A percentile compares a stretch with the other conserved stretches of the same genome.
Conservation (phyloP, 2,797 vertebrate species). For the Sebastes variabilis region DNA sequence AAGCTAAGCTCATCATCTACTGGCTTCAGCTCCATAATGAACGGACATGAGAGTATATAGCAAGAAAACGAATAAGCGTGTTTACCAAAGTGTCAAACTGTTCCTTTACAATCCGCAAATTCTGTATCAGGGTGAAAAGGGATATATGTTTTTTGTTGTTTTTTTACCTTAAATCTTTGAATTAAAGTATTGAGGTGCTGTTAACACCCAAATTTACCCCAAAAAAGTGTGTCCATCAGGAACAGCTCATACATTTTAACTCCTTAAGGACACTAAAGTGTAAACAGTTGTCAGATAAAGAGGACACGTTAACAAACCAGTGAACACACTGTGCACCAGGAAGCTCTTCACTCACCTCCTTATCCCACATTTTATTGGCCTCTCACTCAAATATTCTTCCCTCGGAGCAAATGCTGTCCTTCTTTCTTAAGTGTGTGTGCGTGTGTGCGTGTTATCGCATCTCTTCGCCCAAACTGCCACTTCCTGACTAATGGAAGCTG, state of each 20-base stretch:
- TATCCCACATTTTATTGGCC: neutral
- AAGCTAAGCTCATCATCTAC: neutral
- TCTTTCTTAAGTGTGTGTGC: neutral
- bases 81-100: neutral
- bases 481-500: conserved; percentile 27
- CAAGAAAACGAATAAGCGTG: neutral
- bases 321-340: neutral
- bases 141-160: neutral
- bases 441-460: neutral
- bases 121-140: neutral
- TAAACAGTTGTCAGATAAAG: neutral
- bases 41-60: neutral
- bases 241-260: neutral
- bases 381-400: neutral
- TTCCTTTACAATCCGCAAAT: neutral
- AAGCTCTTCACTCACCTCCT: neutral
- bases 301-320: too few relatives aligned
- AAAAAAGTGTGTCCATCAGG: neutral
- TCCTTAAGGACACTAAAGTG: neutral
- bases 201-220: neutral
- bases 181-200: neutral
- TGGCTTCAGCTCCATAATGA: neutral
- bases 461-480: neutral
- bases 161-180: neutral
- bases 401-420: neutral